A percentile compares a stretch with the other conserved stretches of the same genome.
phyloP scores from a whole-genome alignment of 2,797 vertebrate genomes.

The Periparus ater region DNA sequence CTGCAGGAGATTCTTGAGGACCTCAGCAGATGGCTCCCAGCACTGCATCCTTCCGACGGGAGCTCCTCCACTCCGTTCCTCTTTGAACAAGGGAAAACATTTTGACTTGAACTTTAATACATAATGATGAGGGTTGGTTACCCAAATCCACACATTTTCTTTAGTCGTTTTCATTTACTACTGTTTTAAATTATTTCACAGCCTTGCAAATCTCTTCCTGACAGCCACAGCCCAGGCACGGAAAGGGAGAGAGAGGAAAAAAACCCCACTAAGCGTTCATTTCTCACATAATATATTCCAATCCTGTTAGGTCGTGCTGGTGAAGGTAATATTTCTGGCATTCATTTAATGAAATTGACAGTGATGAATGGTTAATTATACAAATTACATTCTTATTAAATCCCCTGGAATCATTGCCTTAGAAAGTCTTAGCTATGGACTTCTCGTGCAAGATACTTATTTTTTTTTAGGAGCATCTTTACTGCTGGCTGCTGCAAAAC shows the following conservation, averaged over 20 bases:
- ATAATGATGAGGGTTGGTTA: slow-evolving; percentile 66
- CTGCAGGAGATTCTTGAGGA: background rate
- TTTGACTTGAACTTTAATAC: slow-evolving; percentile 70
- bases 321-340: slow-evolving; percentile 83
- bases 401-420: slow-evolving; percentile 78
- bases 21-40: background rate
- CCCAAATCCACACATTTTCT: slow-evolving; percentile 69
- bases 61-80: slow-evolving; percentile 45
- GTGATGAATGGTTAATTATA: slow-evolving; percentile 86
- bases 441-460: slow-evolving; percentile 57
- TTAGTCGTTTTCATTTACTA: slow-evolving; percentile 71
- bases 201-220: slow-evolving; percentile 72
- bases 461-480: slow-evolving; percentile 65
- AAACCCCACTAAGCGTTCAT: slow-evolving; percentile 59
- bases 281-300: slow-evolving; percentile 81
- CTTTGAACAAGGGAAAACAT: slow-evolving; percentile 51
- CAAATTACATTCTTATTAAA: slow-evolving; percentile 86
- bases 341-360: slow-evolving; percentile 84
- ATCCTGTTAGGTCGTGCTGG: slow-evolving; percentile 77
- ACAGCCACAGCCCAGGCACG: slow-evolving; percentile 62
- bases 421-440: slow-evolving; percentile 76
- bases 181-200: slow-evolving; percentile 74
- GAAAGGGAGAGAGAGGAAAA: background rate
- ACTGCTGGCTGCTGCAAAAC: slow-evolving; percentile 67
- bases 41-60: background rate